Conservation (phyloP, 1,140 invertebrate species). For the Antheraea mylitta region DNA sequence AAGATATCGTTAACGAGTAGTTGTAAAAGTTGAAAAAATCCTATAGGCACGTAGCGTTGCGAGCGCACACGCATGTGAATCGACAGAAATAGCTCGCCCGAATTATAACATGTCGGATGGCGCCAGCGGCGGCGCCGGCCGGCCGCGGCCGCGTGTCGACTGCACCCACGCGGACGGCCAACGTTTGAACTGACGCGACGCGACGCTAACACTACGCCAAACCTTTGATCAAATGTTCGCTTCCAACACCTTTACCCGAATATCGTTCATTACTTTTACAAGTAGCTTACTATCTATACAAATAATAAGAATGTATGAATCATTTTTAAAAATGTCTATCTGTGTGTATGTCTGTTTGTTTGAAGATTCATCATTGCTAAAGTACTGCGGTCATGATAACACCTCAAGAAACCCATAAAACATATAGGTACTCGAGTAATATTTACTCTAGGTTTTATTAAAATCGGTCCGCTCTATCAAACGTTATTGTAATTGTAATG, state of each 20-base stretch:
- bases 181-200: neutral
- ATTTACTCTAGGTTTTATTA: no score
- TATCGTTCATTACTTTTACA: neutral
- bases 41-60: constrained; percentile 1
- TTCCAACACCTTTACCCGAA: neutral
- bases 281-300: no score
- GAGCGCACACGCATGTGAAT: constrained; percentile 54
- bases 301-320: no score
- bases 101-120: constrained; percentile 69
- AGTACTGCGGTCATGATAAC: no score
- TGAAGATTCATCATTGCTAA: no score
- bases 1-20: neutral
- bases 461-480: no score
- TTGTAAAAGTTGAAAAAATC: neutral
- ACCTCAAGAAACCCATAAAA: no score
- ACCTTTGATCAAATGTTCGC: neutral
- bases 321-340: no score
- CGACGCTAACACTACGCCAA: neutral
- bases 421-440: no score
- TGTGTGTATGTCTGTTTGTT: no score
- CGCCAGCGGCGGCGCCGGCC: constrained; percentile 61
- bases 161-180: constrained; percentile 35
- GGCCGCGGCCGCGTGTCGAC: constrained; percentile 42
- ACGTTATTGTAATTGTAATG: no score
- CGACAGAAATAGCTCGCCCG: constrained; percentile 69